Percentiles rank a stretch among this genome's conserved stretches.
Conservation (phyloP, 1,140 invertebrate species). For the Maconellicoccus hirsutus region DNA sequence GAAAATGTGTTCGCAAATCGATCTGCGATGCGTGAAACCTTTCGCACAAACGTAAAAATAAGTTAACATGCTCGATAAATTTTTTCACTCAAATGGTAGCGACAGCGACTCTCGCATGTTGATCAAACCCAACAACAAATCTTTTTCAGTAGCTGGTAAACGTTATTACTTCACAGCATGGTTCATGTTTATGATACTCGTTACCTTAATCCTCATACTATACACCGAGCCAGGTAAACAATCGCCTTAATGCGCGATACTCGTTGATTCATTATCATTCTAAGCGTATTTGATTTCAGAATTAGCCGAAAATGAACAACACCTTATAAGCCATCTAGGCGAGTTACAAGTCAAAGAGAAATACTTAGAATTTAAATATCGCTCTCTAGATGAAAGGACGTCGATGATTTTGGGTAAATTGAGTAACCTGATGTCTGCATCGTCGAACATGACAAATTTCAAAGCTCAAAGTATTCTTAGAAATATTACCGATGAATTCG, state of each 20-base stretch:
- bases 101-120: background rate
- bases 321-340: background rate
- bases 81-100: background rate
- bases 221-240: constrained; percentile 3
- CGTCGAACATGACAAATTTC: background rate
- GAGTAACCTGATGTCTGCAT: background rate
- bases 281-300: no score
- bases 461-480: background rate
- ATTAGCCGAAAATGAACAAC: background rate
- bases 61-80: background rate
- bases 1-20: background rate
- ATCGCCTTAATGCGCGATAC: no score
- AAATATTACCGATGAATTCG: background rate
- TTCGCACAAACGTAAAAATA: background rate
- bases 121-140: background rate
- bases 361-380: background rate
- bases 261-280: background rate
- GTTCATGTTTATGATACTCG: background rate
- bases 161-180: background rate
- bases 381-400: background rate
- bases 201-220: background rate
- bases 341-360: background rate
- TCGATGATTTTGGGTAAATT: background rate
- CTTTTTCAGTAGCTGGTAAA: background rate
- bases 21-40: background rate